Evolutionary conservation across 2,113 vertebrate genomes (phyloP).

Genomic region (Zosterops borbonicus): DNA sequence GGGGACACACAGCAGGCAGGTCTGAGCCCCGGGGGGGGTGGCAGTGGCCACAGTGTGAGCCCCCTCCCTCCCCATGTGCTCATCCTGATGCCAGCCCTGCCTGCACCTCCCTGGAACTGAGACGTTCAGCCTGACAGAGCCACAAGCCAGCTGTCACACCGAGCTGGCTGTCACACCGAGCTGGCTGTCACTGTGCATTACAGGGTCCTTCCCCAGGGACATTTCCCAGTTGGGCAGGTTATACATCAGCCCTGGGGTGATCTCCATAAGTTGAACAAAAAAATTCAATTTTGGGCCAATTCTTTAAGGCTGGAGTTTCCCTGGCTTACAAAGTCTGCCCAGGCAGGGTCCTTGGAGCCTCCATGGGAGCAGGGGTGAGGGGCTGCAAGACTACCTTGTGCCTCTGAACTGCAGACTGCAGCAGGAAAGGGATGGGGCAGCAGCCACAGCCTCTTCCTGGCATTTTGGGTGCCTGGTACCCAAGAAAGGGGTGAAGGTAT

Average conservation of each 20-base stretch:
- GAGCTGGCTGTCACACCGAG: not conserved
- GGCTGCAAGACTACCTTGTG: fast-evolving
- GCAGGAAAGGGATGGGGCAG: not conserved
- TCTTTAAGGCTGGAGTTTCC: not conserved
- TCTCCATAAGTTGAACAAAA: not conserved
- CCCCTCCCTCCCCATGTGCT: not conserved
- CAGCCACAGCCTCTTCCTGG: not conserved
- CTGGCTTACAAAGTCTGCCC: not conserved
- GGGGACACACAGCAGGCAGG: not conserved
- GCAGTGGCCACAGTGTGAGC: fast-evolving
- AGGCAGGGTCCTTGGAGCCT: not conserved
- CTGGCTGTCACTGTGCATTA: fast-evolving
- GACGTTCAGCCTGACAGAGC: fast-evolving
- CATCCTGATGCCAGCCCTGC: fast-evolving
- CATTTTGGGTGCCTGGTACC: not conserved
- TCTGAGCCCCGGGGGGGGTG: fast-evolving
- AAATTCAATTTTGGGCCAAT: not conserved
- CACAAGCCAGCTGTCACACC: not conserved
- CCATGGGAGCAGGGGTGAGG: not conserved
- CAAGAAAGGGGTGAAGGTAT: not conserved
- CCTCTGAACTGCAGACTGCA: not conserved
- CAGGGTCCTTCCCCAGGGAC: not conserved
- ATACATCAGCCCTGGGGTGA: not conserved
- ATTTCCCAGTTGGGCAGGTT: not conserved
- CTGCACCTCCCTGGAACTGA: not conserved